Evolutionary conservation across 2,113 vertebrate genomes (phyloP).

Genomic region (Brachionichthys hirsutus): DNA sequence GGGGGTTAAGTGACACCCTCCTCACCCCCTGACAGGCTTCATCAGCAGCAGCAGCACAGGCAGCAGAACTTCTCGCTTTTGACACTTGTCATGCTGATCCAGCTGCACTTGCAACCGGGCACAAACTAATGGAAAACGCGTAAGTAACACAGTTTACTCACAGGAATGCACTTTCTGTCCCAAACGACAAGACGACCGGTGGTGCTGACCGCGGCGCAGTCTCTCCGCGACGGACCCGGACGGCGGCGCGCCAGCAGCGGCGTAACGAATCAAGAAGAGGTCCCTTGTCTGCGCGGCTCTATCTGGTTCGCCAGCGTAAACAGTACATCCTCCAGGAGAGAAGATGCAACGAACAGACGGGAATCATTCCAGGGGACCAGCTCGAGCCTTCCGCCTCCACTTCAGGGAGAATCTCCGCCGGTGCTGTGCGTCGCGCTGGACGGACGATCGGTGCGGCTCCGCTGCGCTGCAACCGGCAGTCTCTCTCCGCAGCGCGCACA

Average conservation of each 20-base stretch:
- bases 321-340: conserved; percentile 44
- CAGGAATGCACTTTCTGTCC: conserved; percentile 10
- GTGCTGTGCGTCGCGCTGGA: conserved; percentile 47
- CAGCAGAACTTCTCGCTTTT: conserved; percentile 26
- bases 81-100: background rate
- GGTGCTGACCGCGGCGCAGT: conserved; percentile 12
- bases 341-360: background rate
- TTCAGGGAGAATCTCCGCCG: conserved; percentile 18
- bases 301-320: conserved; percentile 21
- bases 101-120: background rate
- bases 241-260: conserved; percentile 38
- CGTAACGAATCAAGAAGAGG: conserved; percentile 38
- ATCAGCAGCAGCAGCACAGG: background rate
- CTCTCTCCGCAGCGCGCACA: conserved; percentile 55
- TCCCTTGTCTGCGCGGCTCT: conserved; percentile 25
- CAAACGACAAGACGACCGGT: background rate
- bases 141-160: conserved; percentile 42
- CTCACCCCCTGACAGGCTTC: background rate
- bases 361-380: conserved; percentile 1
- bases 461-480: conserved; percentile 44
- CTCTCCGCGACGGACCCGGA: conserved; percentile 26
- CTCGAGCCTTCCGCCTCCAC: conserved; percentile 1
- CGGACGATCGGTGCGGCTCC: conserved; percentile 20
- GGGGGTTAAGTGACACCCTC: background rate
- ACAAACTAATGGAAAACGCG: background rate